Evolutionary conservation across 2,113 vertebrate species (phyloP).

Genomic region (Cebus imitator): DNA sequence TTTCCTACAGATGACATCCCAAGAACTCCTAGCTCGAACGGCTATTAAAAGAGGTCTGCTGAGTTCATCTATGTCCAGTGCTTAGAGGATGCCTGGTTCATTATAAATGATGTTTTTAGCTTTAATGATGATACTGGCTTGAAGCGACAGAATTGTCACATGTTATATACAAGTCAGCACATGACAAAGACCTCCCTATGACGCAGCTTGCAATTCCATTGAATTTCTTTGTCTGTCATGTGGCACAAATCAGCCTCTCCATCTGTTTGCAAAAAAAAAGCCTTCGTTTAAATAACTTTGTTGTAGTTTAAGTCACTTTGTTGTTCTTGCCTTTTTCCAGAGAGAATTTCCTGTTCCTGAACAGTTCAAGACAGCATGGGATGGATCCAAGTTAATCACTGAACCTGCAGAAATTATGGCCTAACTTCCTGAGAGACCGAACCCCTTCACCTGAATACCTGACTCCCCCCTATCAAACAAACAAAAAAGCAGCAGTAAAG

Average conservation of each 20-base stretch:
- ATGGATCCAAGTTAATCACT: constrained; percentile 95
- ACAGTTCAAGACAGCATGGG: constrained; percentile 98
- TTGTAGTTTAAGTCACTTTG: constrained; percentile 68
- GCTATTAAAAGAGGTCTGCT: neutral
- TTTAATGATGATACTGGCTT: neutral
- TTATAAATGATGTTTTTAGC: neutral
- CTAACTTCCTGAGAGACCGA: constrained; percentile 76
- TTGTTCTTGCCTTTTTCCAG: constrained; percentile 85
- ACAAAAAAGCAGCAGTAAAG: constrained; percentile 67
- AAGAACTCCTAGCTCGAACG: neutral
- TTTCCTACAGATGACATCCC: neutral
- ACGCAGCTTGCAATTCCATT: constrained; percentile 55
- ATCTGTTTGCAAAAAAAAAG: constrained; percentile 68
- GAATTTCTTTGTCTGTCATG: constrained; percentile 65
- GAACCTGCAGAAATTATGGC: constrained; percentile 96
- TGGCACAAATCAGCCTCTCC: constrained; percentile 56
- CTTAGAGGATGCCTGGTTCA: neutral
- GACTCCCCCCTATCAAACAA: neutral
- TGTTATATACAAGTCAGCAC: constrained; percentile 14
- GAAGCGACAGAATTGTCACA: neutral
- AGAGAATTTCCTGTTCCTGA: constrained; percentile 98
- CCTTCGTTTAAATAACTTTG: constrained; percentile 64
- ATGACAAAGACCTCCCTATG: constrained; percentile 59
- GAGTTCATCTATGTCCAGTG: neutral
- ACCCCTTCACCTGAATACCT: neutral